These are phyloP conservation scores for Dicrurus megarhynchus DNA, from an alignment of 2,113 vertebrate species.

Conservation along the genomic window DNA sequence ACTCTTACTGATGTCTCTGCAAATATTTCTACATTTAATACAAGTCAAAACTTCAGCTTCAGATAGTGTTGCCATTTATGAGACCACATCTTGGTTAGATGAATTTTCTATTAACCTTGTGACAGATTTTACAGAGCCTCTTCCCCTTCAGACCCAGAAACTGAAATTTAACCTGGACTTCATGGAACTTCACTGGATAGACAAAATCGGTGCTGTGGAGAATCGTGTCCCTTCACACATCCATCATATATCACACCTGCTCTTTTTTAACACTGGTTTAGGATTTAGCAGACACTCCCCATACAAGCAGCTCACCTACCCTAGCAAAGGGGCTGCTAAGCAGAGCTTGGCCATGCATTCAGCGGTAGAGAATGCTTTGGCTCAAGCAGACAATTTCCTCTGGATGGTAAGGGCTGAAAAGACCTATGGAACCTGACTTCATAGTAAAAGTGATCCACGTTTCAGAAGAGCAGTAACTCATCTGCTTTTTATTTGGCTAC, in stretches of 20 bases:
- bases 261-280: neutral
- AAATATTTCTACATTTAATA: neutral
- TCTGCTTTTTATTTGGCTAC: neutral
- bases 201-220: neutral
- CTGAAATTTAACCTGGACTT: neutral
- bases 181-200: neutral
- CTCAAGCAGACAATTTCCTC: neutral
- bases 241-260: neutral
- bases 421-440: neutral
- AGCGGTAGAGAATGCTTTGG: neutral
- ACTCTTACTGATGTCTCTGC: neutral
- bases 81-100: neutral
- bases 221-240: neutral
- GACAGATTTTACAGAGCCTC: neutral
- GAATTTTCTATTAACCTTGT: neutral
- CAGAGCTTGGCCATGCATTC: neutral
- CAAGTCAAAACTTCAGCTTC: neutral
- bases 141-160: neutral
- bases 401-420: neutral
- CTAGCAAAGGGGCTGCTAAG: neutral
- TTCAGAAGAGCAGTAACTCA: neutral
- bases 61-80: neutral
- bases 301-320: neutral
- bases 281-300: neutral
- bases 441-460: neutral